A percentile compares a stretch with the other conserved stretches of the same genome.
Evolutionary conservation across 2,888 invertebrate species (phyloP).

Genomic region (Desoria tigrina): DNA sequence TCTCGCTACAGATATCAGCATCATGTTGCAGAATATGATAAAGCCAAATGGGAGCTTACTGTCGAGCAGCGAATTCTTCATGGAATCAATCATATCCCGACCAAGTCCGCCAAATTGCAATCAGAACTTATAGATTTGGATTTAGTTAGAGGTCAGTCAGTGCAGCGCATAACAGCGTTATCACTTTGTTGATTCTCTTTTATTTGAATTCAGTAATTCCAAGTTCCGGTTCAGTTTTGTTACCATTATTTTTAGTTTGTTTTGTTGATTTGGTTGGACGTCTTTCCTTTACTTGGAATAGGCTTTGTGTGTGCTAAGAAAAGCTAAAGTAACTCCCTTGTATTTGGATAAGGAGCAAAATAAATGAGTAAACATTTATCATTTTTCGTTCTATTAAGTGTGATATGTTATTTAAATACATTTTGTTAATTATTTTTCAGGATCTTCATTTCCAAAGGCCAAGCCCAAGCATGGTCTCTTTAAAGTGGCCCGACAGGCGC

Average conservation of each 20-base stretch:
- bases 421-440: conserved; percentile 62
- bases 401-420: no score
- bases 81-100: conserved; percentile 77
- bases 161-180: background rate
- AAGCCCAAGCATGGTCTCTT: conserved; percentile 90
- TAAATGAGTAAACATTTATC: conserved; percentile 3
- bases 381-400: background rate
- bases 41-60: conserved; percentile 95
- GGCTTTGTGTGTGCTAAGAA: conserved; percentile 9
- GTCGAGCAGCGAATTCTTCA: conserved; percentile 87
- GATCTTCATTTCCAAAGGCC: conserved; percentile 92
- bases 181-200: background rate
- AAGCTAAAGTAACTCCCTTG: background rate
- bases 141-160: conserved; percentile 78
- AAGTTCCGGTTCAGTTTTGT: background rate
- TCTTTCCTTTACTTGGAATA: background rate
- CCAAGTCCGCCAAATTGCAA: conserved; percentile 77
- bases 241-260: background rate
- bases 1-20: conserved; percentile 76
- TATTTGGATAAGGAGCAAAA: background rate
- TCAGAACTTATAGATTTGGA: conserved; percentile 95
- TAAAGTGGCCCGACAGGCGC: conserved; percentile 79
- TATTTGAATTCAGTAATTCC: background rate
- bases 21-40: conserved; percentile 95
- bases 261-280: background rate